Percentiles rank a stretch among this genome's conserved stretches.
Evolutionary conservation across 2,797 vertebrate genomes (phyloP).

Genomic region (Eupleurogrammus muticus): DNA sequence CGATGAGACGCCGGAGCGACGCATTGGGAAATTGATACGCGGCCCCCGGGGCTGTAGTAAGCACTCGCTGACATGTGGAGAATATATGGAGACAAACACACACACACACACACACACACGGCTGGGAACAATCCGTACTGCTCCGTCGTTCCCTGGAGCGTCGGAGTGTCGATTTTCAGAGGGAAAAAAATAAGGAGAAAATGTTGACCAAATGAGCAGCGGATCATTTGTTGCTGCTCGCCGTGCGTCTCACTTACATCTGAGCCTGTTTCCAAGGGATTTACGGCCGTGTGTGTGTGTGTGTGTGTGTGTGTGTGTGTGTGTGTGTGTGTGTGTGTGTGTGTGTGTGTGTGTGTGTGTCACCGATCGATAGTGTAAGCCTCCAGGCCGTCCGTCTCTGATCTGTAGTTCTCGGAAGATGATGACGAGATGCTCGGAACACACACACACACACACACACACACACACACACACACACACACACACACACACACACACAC

Average conservation of each 20-base stretch:
- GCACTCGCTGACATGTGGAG: slow-evolving; percentile 27
- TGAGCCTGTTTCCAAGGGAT: slow-evolving; percentile 55
- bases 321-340: slow-evolving; percentile 12
- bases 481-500: background rate
- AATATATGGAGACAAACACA: slow-evolving; percentile 20
- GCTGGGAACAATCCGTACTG: slow-evolving; percentile 14
- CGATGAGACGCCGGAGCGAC: slow-evolving; percentile 38
- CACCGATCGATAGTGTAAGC: slow-evolving; percentile 60
- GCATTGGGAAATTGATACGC: slow-evolving; percentile 47
- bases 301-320: slow-evolving; percentile 19
- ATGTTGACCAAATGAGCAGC: slow-evolving; percentile 44
- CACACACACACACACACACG: slow-evolving; percentile 15
- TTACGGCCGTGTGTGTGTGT: slow-evolving; percentile 37
- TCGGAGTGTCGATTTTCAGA: slow-evolving; percentile 15
- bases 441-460: slow-evolving; percentile 2
- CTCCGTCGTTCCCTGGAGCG: slow-evolving; percentile 29
- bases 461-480: background rate
- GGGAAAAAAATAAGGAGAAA: slow-evolving; percentile 47
- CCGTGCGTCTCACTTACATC: slow-evolving; percentile 65
- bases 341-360: slow-evolving; percentile 26
- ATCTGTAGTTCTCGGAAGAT: slow-evolving; percentile 65
- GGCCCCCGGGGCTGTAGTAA: slow-evolving; percentile 26
- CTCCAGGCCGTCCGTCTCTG: slow-evolving; percentile 62
- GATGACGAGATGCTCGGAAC: slow-evolving; percentile 55
- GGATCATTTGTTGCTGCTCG: slow-evolving; percentile 31